Evolutionary conservation across 2,113 vertebrate genomes (phyloP), one percentile per base, ranked within the genome.

Genomic region (Psophia crepitans): DNA sequence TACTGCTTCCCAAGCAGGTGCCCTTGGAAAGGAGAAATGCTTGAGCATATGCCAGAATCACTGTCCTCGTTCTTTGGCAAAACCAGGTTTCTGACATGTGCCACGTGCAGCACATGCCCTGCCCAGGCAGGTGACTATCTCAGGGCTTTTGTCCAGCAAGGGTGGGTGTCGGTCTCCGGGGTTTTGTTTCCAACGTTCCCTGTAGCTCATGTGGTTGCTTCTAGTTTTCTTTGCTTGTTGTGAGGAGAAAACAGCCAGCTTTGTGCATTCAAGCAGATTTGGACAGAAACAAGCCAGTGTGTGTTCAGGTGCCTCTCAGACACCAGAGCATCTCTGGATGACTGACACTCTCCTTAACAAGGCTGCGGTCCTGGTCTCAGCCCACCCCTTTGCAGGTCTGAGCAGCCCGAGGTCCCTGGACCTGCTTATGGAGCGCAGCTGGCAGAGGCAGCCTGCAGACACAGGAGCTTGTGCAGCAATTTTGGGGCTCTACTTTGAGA

Each of bases 1-100:
- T 32, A 4, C 32, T 56, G 26, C 56, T 93, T 84, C 73, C 12
- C 66, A 27, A 64, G 43, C 35, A 71, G 9, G 27, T 90, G 46
- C n/a, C 79, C 86, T 96, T 89, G 94, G 76, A 78, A 90, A 95
- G 86, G 86, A 95, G 92, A 94, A 92, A 76, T 44, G 32, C 35
- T 68, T 87, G 80, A 87, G 44, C 24, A 92, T 63, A 41, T 81
- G 95, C 97, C 96, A 95, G 77, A 41, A 26, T 87, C 35, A 16
- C 44, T 93, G 76, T 77, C 73, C 61, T 43, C 69, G 51, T 89
- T 93, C 83, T 81, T 81, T 0, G 4, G 78, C 81, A 93, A 75
- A 90, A 60, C 24, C 48, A 63, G 60, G 69, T 92, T 94, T 93
- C 46, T 14, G 5, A 54, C 43, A 71, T 21, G 56, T 71, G 70